phyloP scores from a whole-genome alignment of 2,888 invertebrate species.

The Lordiphosa fenestrarum region DNA sequence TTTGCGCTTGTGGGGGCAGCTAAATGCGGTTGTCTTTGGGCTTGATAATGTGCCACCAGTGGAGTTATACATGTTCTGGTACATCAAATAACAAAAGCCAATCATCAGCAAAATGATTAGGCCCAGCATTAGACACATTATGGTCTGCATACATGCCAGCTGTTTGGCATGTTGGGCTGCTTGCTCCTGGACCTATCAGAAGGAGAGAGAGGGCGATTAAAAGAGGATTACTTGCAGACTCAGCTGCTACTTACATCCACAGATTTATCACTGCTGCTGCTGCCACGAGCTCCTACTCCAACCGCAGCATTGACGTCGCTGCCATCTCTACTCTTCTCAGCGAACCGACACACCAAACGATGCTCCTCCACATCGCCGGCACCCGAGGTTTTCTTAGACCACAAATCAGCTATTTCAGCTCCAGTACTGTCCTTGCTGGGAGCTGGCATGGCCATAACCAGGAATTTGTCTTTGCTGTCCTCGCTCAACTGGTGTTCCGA shows the following conservation, averaged over 20 bases:
- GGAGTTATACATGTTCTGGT: constrained; percentile 64
- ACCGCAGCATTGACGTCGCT: constrained; percentile 2
- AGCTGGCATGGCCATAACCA: constrained; percentile 90
- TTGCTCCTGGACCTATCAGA: no score
- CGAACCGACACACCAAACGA: constrained; percentile 84
- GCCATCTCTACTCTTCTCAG: constrained; percentile 29
- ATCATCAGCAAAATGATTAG: no score
- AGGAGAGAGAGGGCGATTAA: no score
- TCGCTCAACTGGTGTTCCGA: constrained; percentile 86
- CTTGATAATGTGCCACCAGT: not conserved
- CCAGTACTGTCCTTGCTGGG: constrained; percentile 81
- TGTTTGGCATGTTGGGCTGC: not conserved
- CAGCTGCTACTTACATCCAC: no score
- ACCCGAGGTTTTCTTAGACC: constrained; percentile 85
- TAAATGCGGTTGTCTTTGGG: constrained; percentile 25
- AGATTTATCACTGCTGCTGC: not conserved
- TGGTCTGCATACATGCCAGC: no score
- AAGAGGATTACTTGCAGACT: no score
- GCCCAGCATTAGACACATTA: no score
- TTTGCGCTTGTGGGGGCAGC: constrained; percentile 46
- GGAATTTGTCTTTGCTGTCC: constrained; percentile 90
- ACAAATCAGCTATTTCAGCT: constrained; percentile 86
- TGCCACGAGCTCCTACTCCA: not conserved
- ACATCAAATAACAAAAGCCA: constrained; percentile 65
- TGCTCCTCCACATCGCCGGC: constrained; percentile 85